These are phyloP conservation scores for Lepidurus couesii DNA, from an alignment of 1,140 invertebrate genomes.

Conservation along the genomic window DNA sequence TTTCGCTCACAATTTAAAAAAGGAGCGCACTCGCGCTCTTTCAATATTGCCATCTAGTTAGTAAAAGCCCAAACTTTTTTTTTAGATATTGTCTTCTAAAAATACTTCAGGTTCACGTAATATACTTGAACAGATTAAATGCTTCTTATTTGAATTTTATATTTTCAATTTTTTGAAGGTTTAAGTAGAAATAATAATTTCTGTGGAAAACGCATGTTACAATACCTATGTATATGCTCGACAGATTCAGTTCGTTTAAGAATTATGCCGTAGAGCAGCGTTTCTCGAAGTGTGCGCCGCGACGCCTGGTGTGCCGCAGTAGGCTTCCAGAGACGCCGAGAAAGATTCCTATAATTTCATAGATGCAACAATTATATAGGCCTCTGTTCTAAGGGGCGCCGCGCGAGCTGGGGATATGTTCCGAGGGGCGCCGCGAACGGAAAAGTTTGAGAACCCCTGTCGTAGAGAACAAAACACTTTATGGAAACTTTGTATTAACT, in stretches of 20 bases:
- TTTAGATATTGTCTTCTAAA: neutral
- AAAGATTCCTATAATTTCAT: no score
- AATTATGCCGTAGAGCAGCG: neutral
- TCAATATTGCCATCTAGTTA: neutral
- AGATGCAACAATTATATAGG: no score
- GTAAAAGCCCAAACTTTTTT: neutral
- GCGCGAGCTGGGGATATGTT: no score
- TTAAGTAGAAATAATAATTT: neutral
- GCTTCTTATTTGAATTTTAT: neutral
- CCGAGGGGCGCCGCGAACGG: no score
- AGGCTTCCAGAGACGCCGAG: no score
- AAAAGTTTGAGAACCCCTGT: no score
- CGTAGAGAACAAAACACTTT: neutral
- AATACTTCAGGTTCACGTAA: neutral
- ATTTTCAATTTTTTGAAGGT: neutral
- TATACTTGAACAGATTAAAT: neutral
- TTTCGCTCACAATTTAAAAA: no score
- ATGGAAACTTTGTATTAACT: neutral
- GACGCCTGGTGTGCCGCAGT: no score
- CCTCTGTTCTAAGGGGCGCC: no score
- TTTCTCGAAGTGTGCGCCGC: no score
- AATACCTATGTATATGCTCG: neutral
- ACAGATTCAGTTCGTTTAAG: neutral
- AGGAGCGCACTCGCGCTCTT: no score
- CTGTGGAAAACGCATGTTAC: neutral